Conservation (phyloP, 1,140 invertebrate genomes). For the Papilio glaucus region DNA sequence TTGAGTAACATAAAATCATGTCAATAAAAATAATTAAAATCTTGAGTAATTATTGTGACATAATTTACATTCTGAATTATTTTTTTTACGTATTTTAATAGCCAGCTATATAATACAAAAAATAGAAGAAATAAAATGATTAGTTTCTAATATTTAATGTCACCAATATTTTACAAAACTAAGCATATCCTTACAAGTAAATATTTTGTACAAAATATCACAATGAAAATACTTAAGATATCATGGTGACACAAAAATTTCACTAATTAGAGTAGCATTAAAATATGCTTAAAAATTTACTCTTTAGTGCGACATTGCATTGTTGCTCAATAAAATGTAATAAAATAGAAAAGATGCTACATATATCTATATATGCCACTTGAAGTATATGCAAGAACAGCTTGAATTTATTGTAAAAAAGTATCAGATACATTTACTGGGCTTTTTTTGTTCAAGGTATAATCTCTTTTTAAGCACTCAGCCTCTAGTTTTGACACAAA, state of each 20-base stretch:
- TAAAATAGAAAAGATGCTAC: not conserved
- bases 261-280: not conserved
- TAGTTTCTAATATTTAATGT: constrained; percentile 38
- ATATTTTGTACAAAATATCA: constrained; percentile 79
- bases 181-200: constrained; percentile 64
- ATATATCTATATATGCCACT: not conserved
- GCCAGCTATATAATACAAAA: constrained; percentile 33
- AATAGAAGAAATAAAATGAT: constrained; percentile 32
- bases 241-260: constrained; percentile 33
- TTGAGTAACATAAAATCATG: constrained; percentile 1
- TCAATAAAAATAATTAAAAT: constrained; percentile 9
- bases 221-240: constrained; percentile 63
- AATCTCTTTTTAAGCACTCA: constrained; percentile 47
- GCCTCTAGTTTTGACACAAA: constrained; percentile 56
- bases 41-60: not conserved
- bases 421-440: constrained; percentile 30
- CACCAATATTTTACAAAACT: constrained; percentile 52
- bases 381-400: constrained; percentile 76
- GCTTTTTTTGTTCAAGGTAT: constrained; percentile 50
- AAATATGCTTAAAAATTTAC: constrained; percentile 14
- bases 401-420: constrained; percentile 32
- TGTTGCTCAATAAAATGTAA: constrained; percentile 1
- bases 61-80: constrained; percentile 3
- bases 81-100: constrained; percentile 1
- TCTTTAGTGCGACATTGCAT: constrained; percentile 9